These are phyloP conservation scores for Neodiprion pinetum DNA, from an alignment of 1,140 invertebrate genomes.

Conservation along the genomic window DNA sequence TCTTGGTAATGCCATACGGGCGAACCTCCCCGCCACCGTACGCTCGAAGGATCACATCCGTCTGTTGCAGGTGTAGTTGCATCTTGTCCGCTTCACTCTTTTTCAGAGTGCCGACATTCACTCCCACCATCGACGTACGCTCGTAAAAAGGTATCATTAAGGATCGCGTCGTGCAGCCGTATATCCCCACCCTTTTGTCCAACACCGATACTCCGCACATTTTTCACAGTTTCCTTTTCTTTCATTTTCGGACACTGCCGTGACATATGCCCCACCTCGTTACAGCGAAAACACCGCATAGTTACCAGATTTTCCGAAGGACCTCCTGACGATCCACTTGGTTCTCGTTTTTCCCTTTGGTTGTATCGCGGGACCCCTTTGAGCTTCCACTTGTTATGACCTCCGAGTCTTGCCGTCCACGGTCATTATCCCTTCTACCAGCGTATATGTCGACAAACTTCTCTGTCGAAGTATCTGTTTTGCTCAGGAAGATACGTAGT, in stretches of 20 bases:
- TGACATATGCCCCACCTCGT: constrained; percentile 16
- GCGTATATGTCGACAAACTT: constrained; percentile 8
- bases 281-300: constrained; percentile 6
- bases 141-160: constrained; percentile 12
- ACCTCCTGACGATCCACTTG: not conserved
- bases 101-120: constrained; percentile 23
- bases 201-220: constrained; percentile 15
- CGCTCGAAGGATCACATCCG: constrained; percentile 18
- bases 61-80: constrained; percentile 19
- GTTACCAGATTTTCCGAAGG: not conserved
- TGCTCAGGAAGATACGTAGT: constrained; percentile 21
- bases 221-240: constrained; percentile 19
- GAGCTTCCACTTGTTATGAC: constrained; percentile 6
- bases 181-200: not conserved
- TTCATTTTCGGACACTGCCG: constrained; percentile 16
- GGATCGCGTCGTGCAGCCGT: constrained; percentile 22
- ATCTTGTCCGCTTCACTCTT: constrained; percentile 24
- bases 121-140: constrained; percentile 27
- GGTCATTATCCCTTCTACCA: not conserved
- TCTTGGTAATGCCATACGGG: not conserved
- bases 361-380: not conserved
- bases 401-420: not conserved
- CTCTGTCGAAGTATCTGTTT: constrained; percentile 2
- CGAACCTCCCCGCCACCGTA: constrained; percentile 25
- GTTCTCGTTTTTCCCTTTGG: not conserved